Evolutionary conservation across 2,113 vertebrate species (phyloP).

Genomic region (Ictalurus punctatus): DNA sequence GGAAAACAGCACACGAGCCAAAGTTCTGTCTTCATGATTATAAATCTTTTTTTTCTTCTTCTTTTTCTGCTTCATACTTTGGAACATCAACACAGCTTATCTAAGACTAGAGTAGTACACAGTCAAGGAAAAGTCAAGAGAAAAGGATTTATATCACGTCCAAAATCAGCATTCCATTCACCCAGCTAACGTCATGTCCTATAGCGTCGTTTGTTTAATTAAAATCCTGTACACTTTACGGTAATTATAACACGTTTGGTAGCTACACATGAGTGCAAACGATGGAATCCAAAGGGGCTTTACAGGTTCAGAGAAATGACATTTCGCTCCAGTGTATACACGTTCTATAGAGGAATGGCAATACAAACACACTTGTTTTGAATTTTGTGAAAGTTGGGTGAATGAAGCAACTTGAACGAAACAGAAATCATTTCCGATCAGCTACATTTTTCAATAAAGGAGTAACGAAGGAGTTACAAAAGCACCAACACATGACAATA

Average conservation of each 20-base stretch:
- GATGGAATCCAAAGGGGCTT: neutral
- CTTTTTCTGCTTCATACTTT: neutral
- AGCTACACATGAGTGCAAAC: neutral
- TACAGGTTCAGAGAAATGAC: neutral
- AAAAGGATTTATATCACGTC: neutral
- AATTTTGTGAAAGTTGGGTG: neutral
- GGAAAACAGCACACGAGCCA: slow-evolving; percentile 5
- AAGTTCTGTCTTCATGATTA: neutral
- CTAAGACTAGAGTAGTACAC: neutral
- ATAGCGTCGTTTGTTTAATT: neutral
- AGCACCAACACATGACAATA: neutral
- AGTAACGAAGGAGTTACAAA: neutral
- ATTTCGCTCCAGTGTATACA: neutral
- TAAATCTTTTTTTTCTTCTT: neutral
- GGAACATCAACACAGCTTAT: neutral
- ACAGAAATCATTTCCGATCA: neutral
- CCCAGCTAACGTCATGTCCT: neutral
- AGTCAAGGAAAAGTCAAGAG: neutral
- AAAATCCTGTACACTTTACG: neutral
- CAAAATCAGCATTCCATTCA: neutral
- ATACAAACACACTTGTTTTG: neutral
- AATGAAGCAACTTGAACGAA: neutral
- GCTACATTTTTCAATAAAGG: neutral
- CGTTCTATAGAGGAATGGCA: neutral
- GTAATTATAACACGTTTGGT: neutral